Evolutionary conservation across 1,140 invertebrate species (phyloP), one percentile per base, ranked within the genome.

Genomic region (Papilio dardanus): DNA sequence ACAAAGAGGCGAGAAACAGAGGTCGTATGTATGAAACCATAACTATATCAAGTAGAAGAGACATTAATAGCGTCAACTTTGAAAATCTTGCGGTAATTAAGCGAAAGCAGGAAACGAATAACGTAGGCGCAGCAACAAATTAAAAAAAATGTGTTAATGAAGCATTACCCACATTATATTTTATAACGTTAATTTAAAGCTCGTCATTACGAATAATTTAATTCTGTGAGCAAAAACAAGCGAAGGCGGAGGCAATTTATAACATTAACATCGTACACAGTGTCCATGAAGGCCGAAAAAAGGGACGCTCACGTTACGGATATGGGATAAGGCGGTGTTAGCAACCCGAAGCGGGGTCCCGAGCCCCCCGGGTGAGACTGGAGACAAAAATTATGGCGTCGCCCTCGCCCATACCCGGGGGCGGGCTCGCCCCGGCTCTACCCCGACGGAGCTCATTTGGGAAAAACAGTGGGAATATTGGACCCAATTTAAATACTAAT

Each of bases 321-420:
- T 77, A 66, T 77, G 76, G 76, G 66, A 68, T 68, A 35, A 40
- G 66, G 66, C 66, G 16, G 66, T 31, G 65, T 67, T 33, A 67
- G 65, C 65, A 67, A 73, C 62, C 73, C 42, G 50, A 68, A 33
- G 31, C 76, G 66, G 37, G 68, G 71, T 62, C 66, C 75, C 30
- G 65, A 79, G 76, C 71, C 77, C 79, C 79, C 77, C 77, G 71
- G 74, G 78, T 78, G 80, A 76, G 79, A 78, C 77, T 77, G 76
- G 78, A 77, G 79, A 81, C 79, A 81, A 83, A 85, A 84, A 84
- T 81, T 81, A 84, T 80, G 69, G 76, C 82, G 71, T 76, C 54
- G 28, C 74, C 74, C 76, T 79, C 71, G 75, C 74, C n/a, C n/a
- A n/a, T n/a, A n/a, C 65, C 33, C 8, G 10, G 66, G 31, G 31